Evolutionary conservation across 2,888 invertebrate species (phyloP), one percentile per base, ranked within the genome.

Genomic region (Seira musarum): DNA sequence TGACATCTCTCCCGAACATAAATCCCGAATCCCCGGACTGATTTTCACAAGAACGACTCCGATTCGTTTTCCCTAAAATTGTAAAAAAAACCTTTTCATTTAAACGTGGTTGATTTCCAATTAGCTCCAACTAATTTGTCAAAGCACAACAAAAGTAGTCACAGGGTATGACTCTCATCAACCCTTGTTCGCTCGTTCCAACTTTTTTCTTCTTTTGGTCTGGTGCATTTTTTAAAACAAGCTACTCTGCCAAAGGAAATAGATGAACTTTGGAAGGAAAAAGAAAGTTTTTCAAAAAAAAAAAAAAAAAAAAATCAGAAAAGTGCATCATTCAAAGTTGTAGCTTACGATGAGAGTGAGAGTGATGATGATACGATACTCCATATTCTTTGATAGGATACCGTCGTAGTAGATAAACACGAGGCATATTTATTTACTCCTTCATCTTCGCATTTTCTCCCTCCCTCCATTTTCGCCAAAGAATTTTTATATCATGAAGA

Each of bases 71-170:
- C 60, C 21, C 21, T 13, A 22, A 53, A 60, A 60, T 60, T 60
- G n/a, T 21, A 13, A 21, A 60, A 60, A 60, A 21, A 19, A 2
- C 10, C 60, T 60, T 60, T 60, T 60, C 60, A 60, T 60, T 19
- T 60, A 60, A 60, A 60, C 22, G 60, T 60, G 60, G 60, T 60
- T 60, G 60, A 8, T 60, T 60, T 60, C 60, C 78, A 78, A 78
- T 78, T 72, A 78, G 78, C 72, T 70, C 6, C 6, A 72, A 67
- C 78, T 78, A 78, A 78, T 78, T 78, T 78, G 78, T 78, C 72
- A 78, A 78, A 78, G 78, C 8, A 67, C 19, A 21, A 3, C 60
- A 21, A 30, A 5, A 30, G 8, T 8, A 8, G 8, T 30, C 3
- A 30, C 30, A 8, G n/a, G n/a, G n/a, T n/a, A 60, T 60, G 60